Percentiles rank a stretch among this genome's conserved stretches.
Evolutionary conservation across 2,888 invertebrate genomes (phyloP).

Genomic region (Halictus ligatus): DNA sequence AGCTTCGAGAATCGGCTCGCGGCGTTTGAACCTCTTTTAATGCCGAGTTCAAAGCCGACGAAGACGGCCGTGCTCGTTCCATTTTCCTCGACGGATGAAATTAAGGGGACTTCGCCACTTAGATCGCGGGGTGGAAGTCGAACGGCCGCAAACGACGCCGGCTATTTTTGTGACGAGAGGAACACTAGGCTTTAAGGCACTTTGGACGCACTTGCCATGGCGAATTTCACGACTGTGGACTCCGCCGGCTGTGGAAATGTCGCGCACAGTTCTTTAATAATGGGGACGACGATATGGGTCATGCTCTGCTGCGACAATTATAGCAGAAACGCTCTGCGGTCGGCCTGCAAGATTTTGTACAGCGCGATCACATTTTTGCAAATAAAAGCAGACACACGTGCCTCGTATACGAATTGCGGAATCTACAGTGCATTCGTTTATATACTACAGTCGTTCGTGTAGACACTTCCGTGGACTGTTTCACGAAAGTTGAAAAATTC

Average conservation of each 20-base stretch:
- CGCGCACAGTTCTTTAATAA: not conserved
- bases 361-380: not conserved
- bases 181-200: conserved; percentile 60
- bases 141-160: conserved; percentile 68
- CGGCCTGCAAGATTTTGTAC: not conserved
- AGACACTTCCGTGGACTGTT: too few species aligned
- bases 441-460: too few species aligned
- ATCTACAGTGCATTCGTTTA: too few species aligned
- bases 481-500: too few species aligned
- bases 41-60: conserved; percentile 40
- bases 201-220: conserved; percentile 47
- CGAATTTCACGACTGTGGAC: conserved; percentile 51
- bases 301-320: conserved; percentile 9
- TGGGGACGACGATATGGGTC: not conserved
- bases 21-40: conserved; percentile 16
- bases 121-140: conserved; percentile 68
- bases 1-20: conserved; percentile 15
- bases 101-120: conserved; percentile 68
- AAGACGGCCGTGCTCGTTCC: conserved; percentile 28
- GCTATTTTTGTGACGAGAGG: conserved; percentile 72
- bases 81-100: conserved; percentile 63
- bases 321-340: not conserved
- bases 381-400: too few species aligned
- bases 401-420: too few species aligned
- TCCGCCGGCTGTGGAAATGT: conserved; percentile 1